Evolutionary conservation across 1,140 invertebrate species (phyloP), one percentile per base, ranked within the genome.

Genomic region (Drosophila seguyi): DNA sequence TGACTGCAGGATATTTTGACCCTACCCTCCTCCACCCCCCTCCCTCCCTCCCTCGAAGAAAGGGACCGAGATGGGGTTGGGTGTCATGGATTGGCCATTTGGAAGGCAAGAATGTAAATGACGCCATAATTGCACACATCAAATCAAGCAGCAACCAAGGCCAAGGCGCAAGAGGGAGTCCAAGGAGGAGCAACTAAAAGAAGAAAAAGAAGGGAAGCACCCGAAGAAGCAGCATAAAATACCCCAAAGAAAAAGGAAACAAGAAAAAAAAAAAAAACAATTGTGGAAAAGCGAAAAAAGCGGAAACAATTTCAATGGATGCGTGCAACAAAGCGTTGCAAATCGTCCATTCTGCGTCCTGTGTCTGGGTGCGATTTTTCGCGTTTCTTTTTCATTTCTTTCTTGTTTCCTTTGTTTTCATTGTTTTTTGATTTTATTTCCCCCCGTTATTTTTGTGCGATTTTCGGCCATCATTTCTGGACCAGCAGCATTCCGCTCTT

Each of bases 91-190:
- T 80, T 84, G 74, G 55, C 74, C 73, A 76, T 76, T 76, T 80
- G 47, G 67, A 88, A 81, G 80, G 84, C 77, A 68, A 67, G 53
- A 90, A 90, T 90, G 85, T 90, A 88, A 85, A 88, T 90, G 85
- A 88, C 74, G 85, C 81, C 85, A 88, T 88, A 88, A 88, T 88
- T 88, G 85, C 85, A 88, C 69, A 59, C 85, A 81, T 85, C 81
- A 90, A 88, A 75, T 75, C 67, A 77, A 80, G 61, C 58, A 86
- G 65, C 77, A 58, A 42, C 27, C 18, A 39, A 20, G 25, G 52
- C 52, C 52, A 63, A 38, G 55, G 27, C 4, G 18, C 7, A 18
- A 42, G 16, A 18, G 6, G 31, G 4, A 16, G 16, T 11, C 20
- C 29, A 44, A 29, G 25, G 34, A 61, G 47, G 41, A 62, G 25